Percentiles rank a stretch among this genome's conserved stretches.
Evolutionary conservation across 2,797 vertebrate species (phyloP).

Genomic region (Erethizon dorsatum): DNA sequence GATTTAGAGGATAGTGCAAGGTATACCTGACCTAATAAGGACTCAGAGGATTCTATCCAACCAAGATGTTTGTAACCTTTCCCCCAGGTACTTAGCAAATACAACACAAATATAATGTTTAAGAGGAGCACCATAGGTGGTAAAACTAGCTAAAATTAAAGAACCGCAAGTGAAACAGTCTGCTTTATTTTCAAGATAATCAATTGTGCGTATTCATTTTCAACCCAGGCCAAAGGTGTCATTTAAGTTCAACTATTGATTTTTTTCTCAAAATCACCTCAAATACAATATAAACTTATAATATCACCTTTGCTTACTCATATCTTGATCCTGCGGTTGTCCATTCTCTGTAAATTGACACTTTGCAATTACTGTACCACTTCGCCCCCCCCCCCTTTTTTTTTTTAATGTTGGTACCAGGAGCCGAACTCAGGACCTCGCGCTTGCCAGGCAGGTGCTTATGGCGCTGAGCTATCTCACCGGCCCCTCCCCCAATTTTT

Average conservation of each 20-base stretch:
- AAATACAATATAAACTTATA: background rate
- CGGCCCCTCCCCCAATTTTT: background rate
- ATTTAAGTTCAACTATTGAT: background rate
- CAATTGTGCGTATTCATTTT: background rate
- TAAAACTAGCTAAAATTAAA: background rate
- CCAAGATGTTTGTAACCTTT: background rate
- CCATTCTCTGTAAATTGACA: background rate
- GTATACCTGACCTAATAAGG: background rate
- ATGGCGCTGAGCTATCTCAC: too few relatives aligned
- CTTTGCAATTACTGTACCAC: background rate
- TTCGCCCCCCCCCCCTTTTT: background rate
- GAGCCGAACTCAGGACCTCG: too few relatives aligned
- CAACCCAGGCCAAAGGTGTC: rapidly evolving
- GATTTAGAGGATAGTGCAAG: background rate
- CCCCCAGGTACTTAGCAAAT: background rate
- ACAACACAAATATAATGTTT: background rate
- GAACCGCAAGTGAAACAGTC: background rate
- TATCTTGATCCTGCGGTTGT: background rate
- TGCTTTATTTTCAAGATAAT: background rate
- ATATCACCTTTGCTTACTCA: background rate
- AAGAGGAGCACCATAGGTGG: background rate
- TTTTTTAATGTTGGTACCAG: background rate
- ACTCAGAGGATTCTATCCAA: background rate
- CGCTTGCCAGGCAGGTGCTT: too few relatives aligned
- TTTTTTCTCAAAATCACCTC: background rate